Percentiles rank a stretch among this genome's conserved stretches.
Conservation (phyloP, 2,113 vertebrate genomes). For the Silurus glanis region DNA sequence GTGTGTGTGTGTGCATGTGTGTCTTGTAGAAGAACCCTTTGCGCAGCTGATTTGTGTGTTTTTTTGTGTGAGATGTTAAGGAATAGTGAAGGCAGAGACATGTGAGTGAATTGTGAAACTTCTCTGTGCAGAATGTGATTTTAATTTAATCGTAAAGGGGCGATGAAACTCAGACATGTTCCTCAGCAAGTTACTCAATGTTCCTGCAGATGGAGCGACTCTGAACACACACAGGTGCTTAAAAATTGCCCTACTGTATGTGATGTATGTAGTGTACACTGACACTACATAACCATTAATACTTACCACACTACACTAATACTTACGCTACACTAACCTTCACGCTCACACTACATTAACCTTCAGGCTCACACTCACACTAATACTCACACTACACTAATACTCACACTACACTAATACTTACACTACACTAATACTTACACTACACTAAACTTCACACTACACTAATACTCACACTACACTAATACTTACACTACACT, state of each 20-base stretch:
- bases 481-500: not conserved
- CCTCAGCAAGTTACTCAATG: conserved; percentile 41
- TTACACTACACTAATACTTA: not conserved
- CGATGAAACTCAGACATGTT: conserved; percentile 35
- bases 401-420: not conserved
- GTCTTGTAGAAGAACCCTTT: not conserved
- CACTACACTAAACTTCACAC: not conserved
- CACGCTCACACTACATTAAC: no score
- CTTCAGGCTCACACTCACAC: not conserved
- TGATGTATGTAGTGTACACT: no score
- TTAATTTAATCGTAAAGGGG: conserved; percentile 49
- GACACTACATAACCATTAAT: no score
- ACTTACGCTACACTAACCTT: no score
- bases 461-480: not conserved
- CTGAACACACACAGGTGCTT: not conserved
- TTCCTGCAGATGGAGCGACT: conserved; percentile 45
- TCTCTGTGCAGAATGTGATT: conserved; percentile 51
- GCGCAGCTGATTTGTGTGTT: conserved; percentile 35
- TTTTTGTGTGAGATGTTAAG: conserved; percentile 35
- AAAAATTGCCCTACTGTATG: no score
- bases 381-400: not conserved
- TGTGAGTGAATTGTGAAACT: conserved; percentile 50
- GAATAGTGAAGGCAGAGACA: conserved; percentile 41
- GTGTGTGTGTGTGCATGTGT: not conserved
- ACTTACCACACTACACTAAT: no score